These are phyloP conservation scores for Rhizomys pruinosus DNA, from an alignment of 2,113 vertebrate species.

Conservation along the genomic window DNA sequence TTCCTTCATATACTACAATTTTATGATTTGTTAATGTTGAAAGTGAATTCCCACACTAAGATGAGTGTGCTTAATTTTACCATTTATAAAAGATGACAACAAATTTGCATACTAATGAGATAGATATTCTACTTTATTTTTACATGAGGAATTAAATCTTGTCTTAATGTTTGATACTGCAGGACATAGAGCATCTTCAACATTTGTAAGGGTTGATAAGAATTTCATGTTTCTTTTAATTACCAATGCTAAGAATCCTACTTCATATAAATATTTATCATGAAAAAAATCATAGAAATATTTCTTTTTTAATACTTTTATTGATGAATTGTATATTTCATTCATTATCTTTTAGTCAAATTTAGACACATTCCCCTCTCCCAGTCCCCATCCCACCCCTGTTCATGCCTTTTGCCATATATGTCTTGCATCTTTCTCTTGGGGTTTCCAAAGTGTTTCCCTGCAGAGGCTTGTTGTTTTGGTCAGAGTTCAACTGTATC, in stretches of 20 bases:
- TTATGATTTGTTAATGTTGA: background rate
- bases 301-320: too few relatives aligned
- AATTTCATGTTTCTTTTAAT: background rate
- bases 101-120: background rate
- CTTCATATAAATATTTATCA: background rate
- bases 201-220: background rate
- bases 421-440: too few relatives aligned
- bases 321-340: too few relatives aligned
- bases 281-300: background rate
- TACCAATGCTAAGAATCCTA: too few relatives aligned
- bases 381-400: too few relatives aligned
- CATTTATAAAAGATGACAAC: background rate
- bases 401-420: too few relatives aligned
- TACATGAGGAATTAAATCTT: background rate
- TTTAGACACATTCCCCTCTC: too few relatives aligned
- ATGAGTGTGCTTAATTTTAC: background rate
- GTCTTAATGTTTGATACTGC: background rate
- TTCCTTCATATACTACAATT: background rate
- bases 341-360: too few relatives aligned
- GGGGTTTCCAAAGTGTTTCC: too few relatives aligned
- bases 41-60: background rate
- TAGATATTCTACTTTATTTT: background rate
- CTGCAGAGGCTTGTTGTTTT: too few relatives aligned
- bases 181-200: background rate
- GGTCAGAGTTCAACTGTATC: too few relatives aligned